Conservation (phyloP, 2,888 invertebrate genomes). For the Branchinecta sandiegonensis region DNA sequence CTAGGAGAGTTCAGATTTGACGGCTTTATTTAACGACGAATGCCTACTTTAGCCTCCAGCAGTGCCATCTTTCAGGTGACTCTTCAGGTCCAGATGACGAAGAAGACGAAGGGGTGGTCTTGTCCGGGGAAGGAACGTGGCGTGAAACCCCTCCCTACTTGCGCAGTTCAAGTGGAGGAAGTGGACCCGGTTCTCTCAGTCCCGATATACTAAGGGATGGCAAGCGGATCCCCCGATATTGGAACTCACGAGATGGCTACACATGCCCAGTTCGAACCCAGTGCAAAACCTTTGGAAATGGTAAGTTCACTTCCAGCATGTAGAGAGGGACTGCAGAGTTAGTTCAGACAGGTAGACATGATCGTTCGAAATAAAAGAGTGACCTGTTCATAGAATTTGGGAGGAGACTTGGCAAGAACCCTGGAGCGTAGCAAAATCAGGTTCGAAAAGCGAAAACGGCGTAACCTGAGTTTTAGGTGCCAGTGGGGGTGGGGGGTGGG, state of each 20-base stretch:
- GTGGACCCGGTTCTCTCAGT: constrained; percentile 9
- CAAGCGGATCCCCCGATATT: background rate
- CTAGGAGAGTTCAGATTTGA: too few species aligned
- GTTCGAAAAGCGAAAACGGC: too few species aligned
- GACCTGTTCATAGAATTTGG: too few species aligned
- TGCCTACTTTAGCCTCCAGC: too few species aligned
- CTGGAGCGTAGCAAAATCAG: too few species aligned
- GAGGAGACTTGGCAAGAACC: too few species aligned
- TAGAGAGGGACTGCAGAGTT: too few species aligned
- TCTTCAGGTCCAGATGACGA: constrained; percentile 24
- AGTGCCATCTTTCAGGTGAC: constrained; percentile 19
- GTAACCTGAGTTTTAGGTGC: too few species aligned
- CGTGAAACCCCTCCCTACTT: constrained; percentile 10
- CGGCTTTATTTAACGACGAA: too few species aligned
- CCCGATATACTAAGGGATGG: constrained; percentile 13
- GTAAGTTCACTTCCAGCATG: background rate
- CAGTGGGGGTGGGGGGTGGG: too few species aligned
- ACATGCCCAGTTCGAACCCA: background rate
- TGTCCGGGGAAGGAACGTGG: background rate
- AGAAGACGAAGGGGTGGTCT: constrained; percentile 21
- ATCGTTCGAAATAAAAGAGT: too few species aligned
- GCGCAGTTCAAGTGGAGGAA: constrained; percentile 11
- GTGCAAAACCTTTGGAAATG: constrained; percentile 14
- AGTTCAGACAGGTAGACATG: too few species aligned
- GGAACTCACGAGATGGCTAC: background rate